These are phyloP conservation scores for Sisyra nigra DNA, from an alignment of 2,888 invertebrate species.

Conservation along the genomic window DNA sequence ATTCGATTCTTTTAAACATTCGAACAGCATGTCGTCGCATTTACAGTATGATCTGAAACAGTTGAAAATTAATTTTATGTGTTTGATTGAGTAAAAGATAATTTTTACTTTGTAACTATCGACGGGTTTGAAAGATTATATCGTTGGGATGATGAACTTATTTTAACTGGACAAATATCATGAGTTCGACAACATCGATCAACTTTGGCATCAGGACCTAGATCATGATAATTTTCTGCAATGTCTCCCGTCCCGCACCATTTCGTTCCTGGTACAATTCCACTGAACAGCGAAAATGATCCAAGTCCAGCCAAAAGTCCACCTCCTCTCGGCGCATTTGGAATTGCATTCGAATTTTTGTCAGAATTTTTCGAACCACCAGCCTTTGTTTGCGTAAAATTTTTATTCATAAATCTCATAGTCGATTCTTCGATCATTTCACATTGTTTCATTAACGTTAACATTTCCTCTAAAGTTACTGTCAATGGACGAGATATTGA, in stretches of 20 bases:
- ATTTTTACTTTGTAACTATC: slow-evolving; percentile 55
- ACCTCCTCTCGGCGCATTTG: slow-evolving; percentile 8
- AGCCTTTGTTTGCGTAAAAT: slow-evolving; percentile 16
- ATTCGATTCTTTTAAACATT: slow-evolving; percentile 60
- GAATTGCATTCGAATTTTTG: slow-evolving; percentile 6
- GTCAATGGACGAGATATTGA: slow-evolving; percentile 42
- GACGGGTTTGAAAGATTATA: slow-evolving; percentile 76
- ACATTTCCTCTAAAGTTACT: slow-evolving; percentile 59
- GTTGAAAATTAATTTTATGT: slow-evolving; percentile 3
- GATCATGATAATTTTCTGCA: slow-evolving; percentile 66
- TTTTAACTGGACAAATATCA: slow-evolving; percentile 78
- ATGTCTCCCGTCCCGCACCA: slow-evolving; percentile 89
- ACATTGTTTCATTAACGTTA: slow-evolving; percentile 64
- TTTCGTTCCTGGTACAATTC: slow-evolving; percentile 77
- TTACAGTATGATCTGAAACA: slow-evolving; percentile 59
- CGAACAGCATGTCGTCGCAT: slow-evolving; percentile 70
- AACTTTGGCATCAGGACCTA: slow-evolving; percentile 54
- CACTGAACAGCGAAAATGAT: slow-evolving; percentile 52
- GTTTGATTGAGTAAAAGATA: background rate
- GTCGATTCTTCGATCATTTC: slow-evolving; percentile 38
- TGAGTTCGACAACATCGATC: slow-evolving; percentile 82
- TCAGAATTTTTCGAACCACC: slow-evolving; percentile 14
- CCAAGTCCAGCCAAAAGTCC: slow-evolving; percentile 11
- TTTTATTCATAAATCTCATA: background rate
- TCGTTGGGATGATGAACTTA: slow-evolving; percentile 46